Evolutionary conservation across 2,113 vertebrate species (phyloP).

Genomic region (Muntiacus muntjak): DNA sequence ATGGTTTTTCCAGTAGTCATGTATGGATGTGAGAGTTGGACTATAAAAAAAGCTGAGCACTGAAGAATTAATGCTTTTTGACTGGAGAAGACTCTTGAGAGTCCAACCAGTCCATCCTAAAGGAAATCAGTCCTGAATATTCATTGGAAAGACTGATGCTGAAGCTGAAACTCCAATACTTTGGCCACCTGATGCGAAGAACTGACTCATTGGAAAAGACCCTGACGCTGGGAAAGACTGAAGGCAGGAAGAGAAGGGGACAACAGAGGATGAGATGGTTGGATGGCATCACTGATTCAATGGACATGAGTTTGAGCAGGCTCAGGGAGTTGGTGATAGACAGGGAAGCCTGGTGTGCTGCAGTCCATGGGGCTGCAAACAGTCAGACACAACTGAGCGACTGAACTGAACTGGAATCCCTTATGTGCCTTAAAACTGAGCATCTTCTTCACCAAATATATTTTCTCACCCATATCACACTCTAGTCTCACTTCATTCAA

Average conservation of each 20-base stretch:
- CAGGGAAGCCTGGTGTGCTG: neutral
- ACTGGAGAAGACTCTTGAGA: neutral
- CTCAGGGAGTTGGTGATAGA: neutral
- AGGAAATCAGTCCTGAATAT: neutral
- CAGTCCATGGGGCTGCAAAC: neutral
- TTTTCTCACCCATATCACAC: neutral
- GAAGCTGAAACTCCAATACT: neutral
- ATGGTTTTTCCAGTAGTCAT: neutral
- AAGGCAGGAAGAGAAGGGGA: neutral
- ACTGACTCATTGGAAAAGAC: neutral
- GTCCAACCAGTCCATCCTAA: neutral
- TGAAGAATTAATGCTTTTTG: neutral
- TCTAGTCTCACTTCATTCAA: neutral
- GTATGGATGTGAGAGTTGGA: neutral
- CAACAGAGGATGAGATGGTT: neutral
- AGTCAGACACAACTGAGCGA: rapidly evolving
- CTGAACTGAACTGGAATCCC: neutral
- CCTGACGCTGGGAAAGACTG: neutral
- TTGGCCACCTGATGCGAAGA: neutral
- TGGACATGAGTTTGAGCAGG: neutral
- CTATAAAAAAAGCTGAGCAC: neutral
- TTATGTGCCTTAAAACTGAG: neutral
- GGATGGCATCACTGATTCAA: neutral
- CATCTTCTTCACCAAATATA: neutral
- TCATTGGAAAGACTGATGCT: neutral